Evolutionary conservation across 2,888 invertebrate species (phyloP).

Genomic region (Tribolium freemani): DNA sequence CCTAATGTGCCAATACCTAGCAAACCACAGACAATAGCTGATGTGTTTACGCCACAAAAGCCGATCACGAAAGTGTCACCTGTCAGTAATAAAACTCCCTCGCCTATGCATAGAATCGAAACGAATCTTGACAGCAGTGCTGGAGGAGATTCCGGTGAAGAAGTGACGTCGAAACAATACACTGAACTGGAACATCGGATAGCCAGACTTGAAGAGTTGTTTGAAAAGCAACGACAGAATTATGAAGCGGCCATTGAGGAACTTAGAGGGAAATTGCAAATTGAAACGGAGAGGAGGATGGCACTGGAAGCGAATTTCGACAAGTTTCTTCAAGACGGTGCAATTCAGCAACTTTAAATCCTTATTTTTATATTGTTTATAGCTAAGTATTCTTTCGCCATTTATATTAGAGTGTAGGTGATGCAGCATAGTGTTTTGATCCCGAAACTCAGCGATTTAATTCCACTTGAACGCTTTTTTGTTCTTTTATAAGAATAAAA

Average conservation of each 20-base stretch:
- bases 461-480: background rate
- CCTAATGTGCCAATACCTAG: conserved; percentile 41
- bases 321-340: conserved; percentile 63
- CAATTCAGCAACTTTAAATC: conserved; percentile 39
- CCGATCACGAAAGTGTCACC: conserved; percentile 33
- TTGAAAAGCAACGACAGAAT: conserved; percentile 73
- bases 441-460: conserved; percentile 39
- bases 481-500: background rate
- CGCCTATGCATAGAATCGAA: conserved; percentile 31
- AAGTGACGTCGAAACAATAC: conserved; percentile 59
- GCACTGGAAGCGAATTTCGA: conserved; percentile 77
- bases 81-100: conserved; percentile 26
- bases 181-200: conserved; percentile 66
- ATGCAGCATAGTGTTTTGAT: conserved; percentile 4
- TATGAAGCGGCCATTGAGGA: conserved; percentile 77
- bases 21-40: conserved; percentile 3
- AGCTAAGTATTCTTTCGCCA: conserved; percentile 34
- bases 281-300: conserved; percentile 76
- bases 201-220: conserved; percentile 72
- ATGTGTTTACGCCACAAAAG: conserved; percentile 32
- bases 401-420: conserved; percentile 21
- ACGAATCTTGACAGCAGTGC: conserved; percentile 14
- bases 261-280: conserved; percentile 72
- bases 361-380: conserved; percentile 19
- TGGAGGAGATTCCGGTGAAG: conserved; percentile 36